Percentiles rank a stretch among this genome's conserved stretches.
Conservation (phyloP, 2,113 vertebrate species). For the Burhinus bistriatus region DNA sequence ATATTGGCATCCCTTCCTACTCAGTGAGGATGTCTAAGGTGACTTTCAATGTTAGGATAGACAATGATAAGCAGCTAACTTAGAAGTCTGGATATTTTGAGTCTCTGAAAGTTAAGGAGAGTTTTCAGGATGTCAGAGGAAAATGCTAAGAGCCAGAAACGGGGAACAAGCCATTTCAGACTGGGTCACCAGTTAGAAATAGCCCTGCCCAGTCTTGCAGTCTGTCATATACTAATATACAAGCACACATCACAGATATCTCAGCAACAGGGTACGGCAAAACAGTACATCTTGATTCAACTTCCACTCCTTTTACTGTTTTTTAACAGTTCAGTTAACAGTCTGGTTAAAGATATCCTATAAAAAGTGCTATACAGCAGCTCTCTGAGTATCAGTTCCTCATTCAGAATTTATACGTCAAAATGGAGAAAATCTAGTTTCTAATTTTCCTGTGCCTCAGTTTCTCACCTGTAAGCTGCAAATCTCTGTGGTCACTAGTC, state of each 20-base stretch:
- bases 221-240: not conserved
- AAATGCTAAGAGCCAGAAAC: not conserved
- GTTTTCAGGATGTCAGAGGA: not conserved
- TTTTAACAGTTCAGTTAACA: not conserved
- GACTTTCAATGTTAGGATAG: not conserved
- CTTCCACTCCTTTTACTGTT: not conserved
- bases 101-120: not conserved
- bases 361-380: not conserved
- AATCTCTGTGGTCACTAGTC: not conserved
- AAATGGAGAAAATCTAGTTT: not conserved
- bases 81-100: not conserved
- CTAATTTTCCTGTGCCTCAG: not conserved
- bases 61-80: not conserved
- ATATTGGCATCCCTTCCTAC: not conserved
- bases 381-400: not conserved
- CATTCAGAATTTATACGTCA: not conserved
- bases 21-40: not conserved
- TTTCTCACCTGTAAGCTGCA: not conserved
- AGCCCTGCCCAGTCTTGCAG: not conserved
- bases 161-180: not conserved
- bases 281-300: not conserved
- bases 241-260: not conserved
- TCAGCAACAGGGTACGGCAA: not conserved
- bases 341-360: not conserved
- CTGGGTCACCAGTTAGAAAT: not conserved